Evolutionary conservation across 1,140 invertebrate genomes (phyloP).

Genomic region (Archivesica marissinica): DNA sequence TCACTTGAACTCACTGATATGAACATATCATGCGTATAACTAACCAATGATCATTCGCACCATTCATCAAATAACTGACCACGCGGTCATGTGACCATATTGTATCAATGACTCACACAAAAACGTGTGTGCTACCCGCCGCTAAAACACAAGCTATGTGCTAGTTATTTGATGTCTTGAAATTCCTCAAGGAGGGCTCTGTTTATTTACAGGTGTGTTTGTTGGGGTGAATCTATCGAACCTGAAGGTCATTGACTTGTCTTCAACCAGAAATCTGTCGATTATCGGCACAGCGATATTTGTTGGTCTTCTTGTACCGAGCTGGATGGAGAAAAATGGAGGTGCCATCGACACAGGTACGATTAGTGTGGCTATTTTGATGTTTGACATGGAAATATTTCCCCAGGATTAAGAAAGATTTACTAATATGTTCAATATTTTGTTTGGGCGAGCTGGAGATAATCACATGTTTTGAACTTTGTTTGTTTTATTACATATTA

Average conservation of each 20-base stretch:
- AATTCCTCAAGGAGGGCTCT: neutral
- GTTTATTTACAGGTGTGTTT: conserved; percentile 83
- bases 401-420: neutral
- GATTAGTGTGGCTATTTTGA: neutral
- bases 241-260: conserved; percentile 88
- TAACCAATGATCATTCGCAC: no score
- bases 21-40: no score
- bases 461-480: no score
- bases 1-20: no score
- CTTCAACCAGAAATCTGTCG: conserved; percentile 92
- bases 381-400: neutral
- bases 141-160: no score
- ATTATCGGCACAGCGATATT: conserved; percentile 95
- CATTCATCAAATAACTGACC: no score
- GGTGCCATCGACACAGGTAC: conserved; percentile 88
- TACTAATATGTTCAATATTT: conserved; percentile 1
- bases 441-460: no score
- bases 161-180: no score
- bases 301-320: conserved; percentile 91
- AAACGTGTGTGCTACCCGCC: no score
- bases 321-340: conserved; percentile 87
- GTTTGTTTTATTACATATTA: no score
- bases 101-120: no score
- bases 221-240: conserved; percentile 87
- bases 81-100: no score